phyloP scores from a whole-genome alignment of 1,140 invertebrate species.

The Camponotus vicinus region DNA sequence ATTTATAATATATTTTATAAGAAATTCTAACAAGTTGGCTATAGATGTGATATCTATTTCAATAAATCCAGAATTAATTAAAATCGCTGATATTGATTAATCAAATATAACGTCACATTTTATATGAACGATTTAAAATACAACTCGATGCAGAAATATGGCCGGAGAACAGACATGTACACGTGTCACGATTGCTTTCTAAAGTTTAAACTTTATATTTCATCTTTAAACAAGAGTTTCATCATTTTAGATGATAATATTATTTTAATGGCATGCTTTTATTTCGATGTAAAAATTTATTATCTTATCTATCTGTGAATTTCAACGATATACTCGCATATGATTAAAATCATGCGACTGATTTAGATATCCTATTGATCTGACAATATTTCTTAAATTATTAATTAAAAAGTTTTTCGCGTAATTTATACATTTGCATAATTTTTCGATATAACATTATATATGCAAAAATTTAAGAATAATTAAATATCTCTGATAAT shows the following conservation, averaged over 20 bases:
- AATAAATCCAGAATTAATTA: neutral
- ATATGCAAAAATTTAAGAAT: no score
- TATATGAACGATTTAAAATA: neutral
- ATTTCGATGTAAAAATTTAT: slow-evolving; percentile 7
- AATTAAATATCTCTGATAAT: no score
- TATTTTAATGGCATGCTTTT: neutral
- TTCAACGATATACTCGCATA: neutral
- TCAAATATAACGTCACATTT: neutral
- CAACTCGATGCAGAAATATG: neutral
- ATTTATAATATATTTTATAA: neutral
- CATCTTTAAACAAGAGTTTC: neutral
- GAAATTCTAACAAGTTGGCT: neutral
- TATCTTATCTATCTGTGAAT: neutral
- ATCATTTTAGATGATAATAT: neutral
- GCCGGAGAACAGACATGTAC: neutral
- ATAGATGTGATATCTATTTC: neutral
- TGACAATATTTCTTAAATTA: neutral
- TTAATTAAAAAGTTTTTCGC: no score
- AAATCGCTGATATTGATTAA: neutral
- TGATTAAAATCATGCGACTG: neutral
- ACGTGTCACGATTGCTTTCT: slow-evolving; percentile 16
- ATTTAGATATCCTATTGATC: neutral
- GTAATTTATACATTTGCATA: no score
- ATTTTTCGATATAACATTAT: no score
- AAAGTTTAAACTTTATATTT: neutral